Percentiles rank a stretch among this genome's conserved stretches.
These are phyloP conservation scores for Scolanthus callimorphus DNA, from an alignment of 92 coral and sea anemone genomes.

Conservation along the genomic window DNA sequence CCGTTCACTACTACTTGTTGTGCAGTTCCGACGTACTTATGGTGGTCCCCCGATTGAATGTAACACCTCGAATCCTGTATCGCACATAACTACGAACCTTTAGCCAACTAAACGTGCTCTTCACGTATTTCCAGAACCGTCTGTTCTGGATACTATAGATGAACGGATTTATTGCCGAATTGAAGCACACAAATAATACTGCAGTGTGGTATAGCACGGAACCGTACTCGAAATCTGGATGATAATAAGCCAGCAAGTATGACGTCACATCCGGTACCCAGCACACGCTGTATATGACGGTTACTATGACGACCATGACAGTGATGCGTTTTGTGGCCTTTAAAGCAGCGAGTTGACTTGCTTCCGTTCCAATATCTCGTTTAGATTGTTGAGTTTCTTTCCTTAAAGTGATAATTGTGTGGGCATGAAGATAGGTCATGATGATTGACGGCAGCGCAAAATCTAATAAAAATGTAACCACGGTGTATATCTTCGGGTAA, in stretches of 20 bases:
- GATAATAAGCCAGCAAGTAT: slow-evolving; percentile 7
- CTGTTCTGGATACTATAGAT: slow-evolving; percentile 23
- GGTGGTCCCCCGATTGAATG: too few relatives aligned
- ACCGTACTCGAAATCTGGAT: slow-evolving; percentile 17
- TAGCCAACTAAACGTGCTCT: neutral
- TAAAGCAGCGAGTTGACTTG: slow-evolving; percentile 7
- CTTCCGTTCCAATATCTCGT: neutral
- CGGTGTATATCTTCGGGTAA: slow-evolving; percentile 4
- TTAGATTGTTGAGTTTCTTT: neutral
- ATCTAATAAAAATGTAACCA: slow-evolving; percentile 6
- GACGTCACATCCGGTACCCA: slow-evolving; percentile 25
- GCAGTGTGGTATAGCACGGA: slow-evolving; percentile 23
- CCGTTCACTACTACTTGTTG: too few relatives aligned
- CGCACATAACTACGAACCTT: too few relatives aligned
- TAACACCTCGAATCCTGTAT: too few relatives aligned
- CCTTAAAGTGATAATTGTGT: slow-evolving; percentile 4
- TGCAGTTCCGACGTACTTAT: too few relatives aligned
- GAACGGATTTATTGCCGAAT: slow-evolving; percentile 29
- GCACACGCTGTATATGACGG: slow-evolving; percentile 16
- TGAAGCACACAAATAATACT: slow-evolving; percentile 21
- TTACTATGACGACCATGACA: slow-evolving; percentile 18
- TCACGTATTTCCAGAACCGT: slow-evolving; percentile 16
- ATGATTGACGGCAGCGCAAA: slow-evolving; percentile 5
- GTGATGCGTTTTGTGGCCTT: slow-evolving; percentile 6
- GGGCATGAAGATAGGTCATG: slow-evolving; percentile 3